A percentile compares a stretch with the other conserved stretches of the same genome.
Evolutionary conservation across 2,113 vertebrate species (phyloP).

Genomic region (Taurulus bubalis): DNA sequence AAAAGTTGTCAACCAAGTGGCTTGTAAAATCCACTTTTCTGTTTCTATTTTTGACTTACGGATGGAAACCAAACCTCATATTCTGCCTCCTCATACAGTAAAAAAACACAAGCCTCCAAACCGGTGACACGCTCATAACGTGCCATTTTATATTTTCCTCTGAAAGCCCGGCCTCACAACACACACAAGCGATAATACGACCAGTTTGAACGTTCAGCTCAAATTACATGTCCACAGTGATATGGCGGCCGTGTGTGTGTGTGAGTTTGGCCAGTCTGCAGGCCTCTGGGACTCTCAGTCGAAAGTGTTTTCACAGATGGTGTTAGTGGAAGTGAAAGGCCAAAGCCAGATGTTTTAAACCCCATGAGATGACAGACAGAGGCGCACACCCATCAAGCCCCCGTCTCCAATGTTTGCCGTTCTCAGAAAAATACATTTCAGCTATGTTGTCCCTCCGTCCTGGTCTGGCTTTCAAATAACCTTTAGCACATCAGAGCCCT

Average conservation of each 20-base stretch:
- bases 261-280: background rate
- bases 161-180: background rate
- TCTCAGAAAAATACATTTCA: conserved; percentile 36
- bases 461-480: conserved; percentile 1
- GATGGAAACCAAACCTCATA: conserved; percentile 10
- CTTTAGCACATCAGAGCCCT: conserved; percentile 13
- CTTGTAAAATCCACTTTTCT: conserved; percentile 29
- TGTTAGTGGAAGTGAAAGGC: conserved; percentile 53
- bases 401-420: conserved; percentile 9
- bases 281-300: conserved; percentile 30
- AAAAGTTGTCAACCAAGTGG: conserved; percentile 19
- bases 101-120: background rate
- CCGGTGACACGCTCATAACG: background rate
- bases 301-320: conserved; percentile 76
- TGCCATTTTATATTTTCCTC: conserved; percentile 2
- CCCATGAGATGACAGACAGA: conserved; percentile 49
- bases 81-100: background rate
- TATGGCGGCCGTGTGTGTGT: background rate
- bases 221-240: conserved; percentile 4
- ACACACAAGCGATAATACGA: conserved; percentile 18
- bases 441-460: conserved; percentile 14
- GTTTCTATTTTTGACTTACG: conserved; percentile 36
- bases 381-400: conserved; percentile 21
- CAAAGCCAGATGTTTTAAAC: conserved; percentile 69
- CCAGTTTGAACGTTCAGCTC: conserved; percentile 28